Percentiles rank a stretch among this genome's conserved stretches.
Conservation (phyloP, 2,113 vertebrate species). For the Gavia stellata region DNA sequence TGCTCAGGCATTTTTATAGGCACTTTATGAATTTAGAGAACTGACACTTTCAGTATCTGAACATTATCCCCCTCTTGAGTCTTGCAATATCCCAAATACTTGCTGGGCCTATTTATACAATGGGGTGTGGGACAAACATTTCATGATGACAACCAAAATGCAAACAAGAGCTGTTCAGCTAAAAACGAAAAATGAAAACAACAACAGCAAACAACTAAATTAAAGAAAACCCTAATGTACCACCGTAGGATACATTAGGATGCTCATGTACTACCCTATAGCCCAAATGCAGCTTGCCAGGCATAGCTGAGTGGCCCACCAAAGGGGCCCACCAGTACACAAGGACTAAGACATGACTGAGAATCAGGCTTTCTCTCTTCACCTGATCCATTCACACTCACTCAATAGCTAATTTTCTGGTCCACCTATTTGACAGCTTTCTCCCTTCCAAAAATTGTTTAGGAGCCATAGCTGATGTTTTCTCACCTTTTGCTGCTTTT, state of each 20-base stretch:
- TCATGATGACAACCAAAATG: not conserved
- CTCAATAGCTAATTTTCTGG: not conserved
- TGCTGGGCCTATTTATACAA: not conserved
- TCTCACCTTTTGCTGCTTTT: not conserved
- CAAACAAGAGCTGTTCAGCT: not conserved
- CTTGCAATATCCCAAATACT: not conserved
- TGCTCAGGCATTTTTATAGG: not conserved
- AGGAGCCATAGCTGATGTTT: not conserved
- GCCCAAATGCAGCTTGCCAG: not conserved
- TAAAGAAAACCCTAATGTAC: not conserved
- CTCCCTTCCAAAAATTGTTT: not conserved
- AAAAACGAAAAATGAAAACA: not conserved
- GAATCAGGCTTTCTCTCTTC: not conserved
- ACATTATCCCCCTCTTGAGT: not conserved
- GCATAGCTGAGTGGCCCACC: not conserved
- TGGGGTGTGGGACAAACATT: rapidly evolving
- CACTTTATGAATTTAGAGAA: not conserved
- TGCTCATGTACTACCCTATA: not conserved
- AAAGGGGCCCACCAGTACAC: not conserved
- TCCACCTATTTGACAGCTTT: not conserved
- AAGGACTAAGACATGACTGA: not conserved
- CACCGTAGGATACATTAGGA: not conserved
- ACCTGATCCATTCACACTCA: not conserved
- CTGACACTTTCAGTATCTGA: not conserved
- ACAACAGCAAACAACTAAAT: not conserved